Base-by-base conservation (phyloP, 2,113 vertebrate genomes). In the Oreocharis arfaki region DNA sequence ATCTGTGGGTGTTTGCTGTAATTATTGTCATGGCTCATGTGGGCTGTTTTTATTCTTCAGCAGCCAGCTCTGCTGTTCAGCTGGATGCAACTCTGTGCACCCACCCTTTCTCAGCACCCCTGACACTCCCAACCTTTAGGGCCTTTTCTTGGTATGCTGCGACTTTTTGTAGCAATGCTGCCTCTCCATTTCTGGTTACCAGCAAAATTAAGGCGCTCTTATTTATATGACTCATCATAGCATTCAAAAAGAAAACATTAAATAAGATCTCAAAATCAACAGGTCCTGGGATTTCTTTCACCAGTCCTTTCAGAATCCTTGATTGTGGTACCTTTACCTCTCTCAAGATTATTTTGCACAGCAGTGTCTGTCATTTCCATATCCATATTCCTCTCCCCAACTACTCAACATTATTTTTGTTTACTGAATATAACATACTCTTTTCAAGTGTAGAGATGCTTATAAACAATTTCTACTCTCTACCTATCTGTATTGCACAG, bases 81-180 rank as follows among this genome's bases (percentile, higher is more conserved):
- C 56, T 67, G 52, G 5, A 16, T 8, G 10, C 0, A 2, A 42
- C 44, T 84, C 37, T 1, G 0, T 3, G 18, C 13, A 10, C 30
- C 16, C 19, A 49, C 8, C 56, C n/a, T 52, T 35, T 44, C 18
- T 33, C 21, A 52, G 27, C 23, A 68, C 3, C 14, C 33, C 39
- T 13, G 23, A 41, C 9, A 21, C 28, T 23, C 50, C 55, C 39
- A 55, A 6, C 20, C 35, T 42, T 10, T 27, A 60, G n/a, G 18
- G 33, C 11, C 6, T 60, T n/a, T 67, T 60, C 35, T 53, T 20
- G 20, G 50, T 14, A 53, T 4, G n/a, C 52, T 82, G 18, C 4
- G 8, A 50, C 17, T 42, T 63, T 90, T 50, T 49, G 55, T 27
- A 67, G 47, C 39, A 83, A 64, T 2, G 2, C 30, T 42, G 8